Evolutionary conservation across 2,888 invertebrate genomes (phyloP).

Genomic region (Noctua pronuba): DNA sequence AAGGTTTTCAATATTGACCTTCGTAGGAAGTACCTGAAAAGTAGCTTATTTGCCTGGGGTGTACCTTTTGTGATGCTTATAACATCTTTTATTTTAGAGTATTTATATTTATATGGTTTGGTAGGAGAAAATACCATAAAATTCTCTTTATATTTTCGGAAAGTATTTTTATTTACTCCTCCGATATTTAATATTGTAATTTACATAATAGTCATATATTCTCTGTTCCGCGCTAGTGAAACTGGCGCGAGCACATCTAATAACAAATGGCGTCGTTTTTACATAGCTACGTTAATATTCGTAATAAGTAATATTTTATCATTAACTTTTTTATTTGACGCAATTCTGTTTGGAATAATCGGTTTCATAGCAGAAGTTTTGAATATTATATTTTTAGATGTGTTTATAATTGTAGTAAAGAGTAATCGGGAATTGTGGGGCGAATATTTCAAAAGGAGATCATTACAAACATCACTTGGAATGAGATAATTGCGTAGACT

Average conservation of each 20-base stretch:
- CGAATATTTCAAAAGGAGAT: not conserved
- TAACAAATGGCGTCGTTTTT: not conserved
- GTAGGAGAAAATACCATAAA: not conserved
- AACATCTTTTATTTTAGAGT: not conserved
- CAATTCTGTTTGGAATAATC: not conserved
- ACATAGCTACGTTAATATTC: not conserved
- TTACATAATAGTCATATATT: not conserved
- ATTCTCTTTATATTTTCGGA: not conserved
- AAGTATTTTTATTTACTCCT: not conserved
- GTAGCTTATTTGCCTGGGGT: not conserved
- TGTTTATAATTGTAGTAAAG: slow-evolving; percentile 6
- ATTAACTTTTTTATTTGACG: not conserved
- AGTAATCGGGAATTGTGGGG: slow-evolving; percentile 13
- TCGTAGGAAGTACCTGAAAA: slow-evolving; percentile 2
- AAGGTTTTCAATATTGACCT: not conserved
- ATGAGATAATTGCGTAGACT: not conserved
- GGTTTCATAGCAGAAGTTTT: not conserved
- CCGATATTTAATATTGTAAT: not conserved
- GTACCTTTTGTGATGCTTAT: not conserved
- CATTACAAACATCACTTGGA: not conserved
- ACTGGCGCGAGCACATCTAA: not conserved
- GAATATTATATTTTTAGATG: not conserved
- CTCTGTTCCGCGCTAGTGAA: not conserved
- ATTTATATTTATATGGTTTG: not conserved
- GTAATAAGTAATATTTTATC: not conserved